Base-by-base conservation (phyloP, 2,797 vertebrate genomes). In the Trichosurus vulpecula region DNA sequence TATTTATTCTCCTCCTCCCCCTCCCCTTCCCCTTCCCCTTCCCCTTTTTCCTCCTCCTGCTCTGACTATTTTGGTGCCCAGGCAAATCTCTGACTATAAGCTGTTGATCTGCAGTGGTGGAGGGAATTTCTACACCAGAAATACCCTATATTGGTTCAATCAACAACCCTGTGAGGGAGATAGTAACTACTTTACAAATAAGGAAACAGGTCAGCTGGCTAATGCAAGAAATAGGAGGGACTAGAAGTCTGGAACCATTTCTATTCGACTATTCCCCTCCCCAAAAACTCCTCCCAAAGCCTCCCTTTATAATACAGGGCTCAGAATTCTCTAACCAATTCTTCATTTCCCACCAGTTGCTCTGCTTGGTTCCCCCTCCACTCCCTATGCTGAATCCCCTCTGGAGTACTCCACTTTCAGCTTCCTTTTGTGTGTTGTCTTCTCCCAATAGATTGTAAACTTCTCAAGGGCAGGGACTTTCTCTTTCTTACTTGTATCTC, bases 171-270 rank as follows among this genome's bases (percentile, higher is more conserved):
- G 22, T 54, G 55, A 52, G 5, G 8, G 54, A 54, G 57, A 4
- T 55, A 31, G 94, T 96, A 55, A 58, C 87, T 97, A 58, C 90
- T 97, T 54, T 91, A 93, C 92, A 54, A 55, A 57, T 81, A 31
- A 94, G 9, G 91, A 90, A 61, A 90, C 41, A 54, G 56, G 22
- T 25, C 22, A 27, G 8, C 22, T 47, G 30, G 2, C n/a, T 74
- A 41, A 25, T n/a, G 52, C 52, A 35, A 66, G 27, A 81, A 16
- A 81, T 10, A 47, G n/a, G 6, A 74, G 41, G 16, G 19, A 41
- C 1, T 47, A 0, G 41, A 81, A 27, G n/a, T 47, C 41, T 47
- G 25, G 41, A 25, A 81, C 4, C 74, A 47, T 47, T 81, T 27
- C 41, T 81, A 27, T 22, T 81, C 0, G 0, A 47, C 4, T 74